Conservation (phyloP, 2,797 vertebrate species). For the Chloroceryle amazona region DNA sequence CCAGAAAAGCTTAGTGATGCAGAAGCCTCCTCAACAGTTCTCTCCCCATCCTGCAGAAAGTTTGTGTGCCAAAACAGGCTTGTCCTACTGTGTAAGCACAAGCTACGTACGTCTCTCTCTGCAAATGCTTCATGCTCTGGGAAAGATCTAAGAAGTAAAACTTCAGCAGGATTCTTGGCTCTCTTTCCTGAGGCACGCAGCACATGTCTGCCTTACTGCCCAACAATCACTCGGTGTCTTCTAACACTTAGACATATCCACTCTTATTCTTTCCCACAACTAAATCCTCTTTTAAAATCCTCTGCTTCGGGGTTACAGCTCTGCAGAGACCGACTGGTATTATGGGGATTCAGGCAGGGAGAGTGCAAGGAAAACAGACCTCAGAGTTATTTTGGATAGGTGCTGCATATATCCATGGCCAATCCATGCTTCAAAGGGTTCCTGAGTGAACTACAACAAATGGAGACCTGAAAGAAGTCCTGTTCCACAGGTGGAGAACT, state of each 20-base stretch:
- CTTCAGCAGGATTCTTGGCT: neutral
- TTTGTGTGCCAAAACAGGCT: neutral
- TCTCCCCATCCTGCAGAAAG: neutral
- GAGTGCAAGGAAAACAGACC: neutral
- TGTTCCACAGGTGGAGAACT: neutral
- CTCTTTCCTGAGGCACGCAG: neutral
- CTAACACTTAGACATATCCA: slow-evolving; percentile 18
- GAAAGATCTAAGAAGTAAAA: neutral
- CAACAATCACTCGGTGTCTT: neutral
- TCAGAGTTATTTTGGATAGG: slow-evolving; percentile 14
- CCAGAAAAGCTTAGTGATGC: neutral
- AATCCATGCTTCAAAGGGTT: neutral
- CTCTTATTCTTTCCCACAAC: neutral
- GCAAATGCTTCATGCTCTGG: neutral
- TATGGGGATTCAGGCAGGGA: slow-evolving; percentile 3
- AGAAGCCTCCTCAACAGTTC: neutral
- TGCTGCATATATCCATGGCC: neutral
- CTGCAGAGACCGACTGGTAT: neutral
- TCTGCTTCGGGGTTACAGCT: neutral
- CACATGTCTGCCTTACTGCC: neutral
- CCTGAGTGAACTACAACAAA: neutral
- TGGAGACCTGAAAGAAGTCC: neutral
- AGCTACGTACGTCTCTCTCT: neutral
- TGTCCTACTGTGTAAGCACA: neutral
- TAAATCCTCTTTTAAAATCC: neutral